Percentiles rank a stretch among this genome's conserved stretches.
phyloP scores from a whole-genome alignment of 2,113 vertebrate species.

The Illadopsis cleaveri region DNA sequence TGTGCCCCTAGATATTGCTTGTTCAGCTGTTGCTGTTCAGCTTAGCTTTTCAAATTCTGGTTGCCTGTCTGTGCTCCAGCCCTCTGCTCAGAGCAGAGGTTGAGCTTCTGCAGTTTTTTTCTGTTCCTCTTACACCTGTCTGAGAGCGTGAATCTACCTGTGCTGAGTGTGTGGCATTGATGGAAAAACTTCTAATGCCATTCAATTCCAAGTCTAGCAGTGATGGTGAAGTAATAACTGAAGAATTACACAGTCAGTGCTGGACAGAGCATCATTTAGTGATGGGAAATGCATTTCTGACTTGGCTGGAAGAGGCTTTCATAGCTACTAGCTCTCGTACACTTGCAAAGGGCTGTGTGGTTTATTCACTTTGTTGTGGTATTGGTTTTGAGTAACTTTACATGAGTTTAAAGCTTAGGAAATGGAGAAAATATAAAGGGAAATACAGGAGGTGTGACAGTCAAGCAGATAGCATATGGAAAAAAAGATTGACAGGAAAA shows the following conservation, averaged over 20 bases:
- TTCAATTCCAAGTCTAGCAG: neutral
- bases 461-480: neutral
- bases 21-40: conserved; percentile 49
- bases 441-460: neutral
- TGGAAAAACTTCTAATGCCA: neutral
- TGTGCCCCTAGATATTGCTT: neutral
- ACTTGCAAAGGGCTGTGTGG: neutral
- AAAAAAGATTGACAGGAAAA: conserved; percentile 1
- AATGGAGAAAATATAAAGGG: neutral
- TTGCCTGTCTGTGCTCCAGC: neutral
- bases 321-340: neutral
- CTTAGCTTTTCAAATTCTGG: neutral
- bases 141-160: neutral
- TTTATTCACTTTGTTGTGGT: neutral
- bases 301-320: neutral
- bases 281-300: neutral
- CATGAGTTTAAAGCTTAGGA: neutral
- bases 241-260: neutral
- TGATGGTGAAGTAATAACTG: neutral
- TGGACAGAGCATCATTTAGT: neutral
- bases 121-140: neutral
- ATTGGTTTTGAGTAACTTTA: neutral
- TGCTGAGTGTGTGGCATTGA: neutral
- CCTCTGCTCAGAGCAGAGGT: neutral
- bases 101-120: neutral